Evolutionary conservation across 2,113 vertebrate species (phyloP).

Genomic region (Tonatia bakeri): DNA sequence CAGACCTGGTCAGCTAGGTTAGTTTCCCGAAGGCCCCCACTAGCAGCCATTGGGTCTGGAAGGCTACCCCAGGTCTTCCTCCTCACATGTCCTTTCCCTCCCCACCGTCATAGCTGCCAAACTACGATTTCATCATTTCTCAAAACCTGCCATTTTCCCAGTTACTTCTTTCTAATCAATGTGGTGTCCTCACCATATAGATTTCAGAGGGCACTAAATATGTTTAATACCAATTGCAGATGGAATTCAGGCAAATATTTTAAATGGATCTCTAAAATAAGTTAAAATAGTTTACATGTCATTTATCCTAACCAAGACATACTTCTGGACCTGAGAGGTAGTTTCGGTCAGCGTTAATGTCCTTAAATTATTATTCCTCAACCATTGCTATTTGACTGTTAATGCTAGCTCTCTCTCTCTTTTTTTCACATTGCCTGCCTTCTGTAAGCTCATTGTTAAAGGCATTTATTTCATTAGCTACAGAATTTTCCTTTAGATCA

Average conservation of each 20-base stretch:
- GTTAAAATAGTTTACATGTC: not conserved
- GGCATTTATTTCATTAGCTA: not conserved
- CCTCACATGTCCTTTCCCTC: not conserved
- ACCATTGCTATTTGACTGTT: not conserved
- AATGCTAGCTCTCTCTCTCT: not conserved
- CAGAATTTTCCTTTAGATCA: conserved; percentile 1
- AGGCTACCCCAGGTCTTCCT: not conserved
- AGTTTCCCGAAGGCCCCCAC: not conserved
- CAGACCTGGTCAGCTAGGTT: not conserved
- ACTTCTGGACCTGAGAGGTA: not conserved
- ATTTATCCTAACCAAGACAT: not conserved
- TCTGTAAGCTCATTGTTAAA: not conserved
- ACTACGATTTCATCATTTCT: not conserved
- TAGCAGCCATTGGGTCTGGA: not conserved
- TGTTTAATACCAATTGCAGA: not conserved
- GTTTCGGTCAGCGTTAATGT: not conserved
- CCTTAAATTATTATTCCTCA: not conserved
- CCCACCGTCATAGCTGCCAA: not conserved
- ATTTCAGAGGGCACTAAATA: not conserved
- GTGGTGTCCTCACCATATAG: not conserved
- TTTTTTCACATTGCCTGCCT: not conserved
- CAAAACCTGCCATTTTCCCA: not conserved
- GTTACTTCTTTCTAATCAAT: not conserved
- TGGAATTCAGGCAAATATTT: not conserved
- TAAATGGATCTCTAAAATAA: not conserved